Conservation (phyloP, 2,888 invertebrate genomes). For the Folsomia candida region DNA sequence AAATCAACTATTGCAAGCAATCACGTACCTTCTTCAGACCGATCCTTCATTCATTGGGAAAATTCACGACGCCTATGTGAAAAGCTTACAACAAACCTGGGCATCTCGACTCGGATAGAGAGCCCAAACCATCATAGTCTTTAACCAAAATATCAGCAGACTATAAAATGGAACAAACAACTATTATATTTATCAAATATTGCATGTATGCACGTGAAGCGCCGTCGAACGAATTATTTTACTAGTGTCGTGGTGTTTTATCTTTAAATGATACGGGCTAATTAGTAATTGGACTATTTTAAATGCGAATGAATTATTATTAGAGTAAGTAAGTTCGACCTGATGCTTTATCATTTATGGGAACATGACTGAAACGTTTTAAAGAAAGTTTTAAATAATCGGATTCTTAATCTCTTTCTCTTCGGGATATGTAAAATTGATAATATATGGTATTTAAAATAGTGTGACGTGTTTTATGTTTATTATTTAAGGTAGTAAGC, state of each 20-base stretch:
- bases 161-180: too few species aligned
- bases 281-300: too few species aligned
- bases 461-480: not conserved
- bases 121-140: not conserved
- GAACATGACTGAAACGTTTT: not conserved
- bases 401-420: not conserved
- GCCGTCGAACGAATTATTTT: too few species aligned
- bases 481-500: not conserved
- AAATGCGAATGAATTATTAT: too few species aligned
- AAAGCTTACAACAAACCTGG: conserved; percentile 6
- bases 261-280: too few species aligned
- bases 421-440: too few species aligned
- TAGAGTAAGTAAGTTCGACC: too few species aligned
- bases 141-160: not conserved
- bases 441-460: not conserved
- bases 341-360: too few species aligned
- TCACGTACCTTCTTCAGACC: conserved; percentile 6
- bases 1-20: conserved; percentile 13
- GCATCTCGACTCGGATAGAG: not conserved
- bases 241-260: too few species aligned
- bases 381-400: not conserved
- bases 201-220: too few species aligned
- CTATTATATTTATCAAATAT: too few species aligned
- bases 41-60: conserved; percentile 6
- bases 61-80: conserved; percentile 11